phyloP scores from a whole-genome alignment of 2,888 invertebrate species.

The Caenorhabditis sp. region DNA sequence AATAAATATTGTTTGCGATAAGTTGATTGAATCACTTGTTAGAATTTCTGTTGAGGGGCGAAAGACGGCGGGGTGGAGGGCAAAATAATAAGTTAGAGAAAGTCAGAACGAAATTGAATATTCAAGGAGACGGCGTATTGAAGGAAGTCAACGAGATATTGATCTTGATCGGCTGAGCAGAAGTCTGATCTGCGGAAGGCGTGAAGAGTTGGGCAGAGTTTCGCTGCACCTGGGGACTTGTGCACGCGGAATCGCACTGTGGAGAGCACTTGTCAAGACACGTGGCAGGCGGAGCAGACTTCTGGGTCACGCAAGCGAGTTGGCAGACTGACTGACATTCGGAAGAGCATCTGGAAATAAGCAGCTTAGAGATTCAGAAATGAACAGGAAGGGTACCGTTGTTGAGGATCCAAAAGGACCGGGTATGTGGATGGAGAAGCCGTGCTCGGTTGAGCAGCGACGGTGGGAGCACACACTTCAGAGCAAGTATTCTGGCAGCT shows the following conservation, averaged over 20 bases:
- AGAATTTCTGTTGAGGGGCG: background rate
- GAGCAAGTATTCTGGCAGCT: slow-evolving; percentile 59
- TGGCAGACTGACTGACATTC: slow-evolving; percentile 67
- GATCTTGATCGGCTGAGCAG: slow-evolving; percentile 31
- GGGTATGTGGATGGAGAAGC: slow-evolving; percentile 57
- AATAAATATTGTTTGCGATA: slow-evolving; percentile 7
- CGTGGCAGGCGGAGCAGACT: slow-evolving; percentile 49
- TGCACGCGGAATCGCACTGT: slow-evolving; percentile 62
- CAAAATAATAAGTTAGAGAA: slow-evolving; percentile 16
- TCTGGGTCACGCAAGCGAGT: slow-evolving; percentile 60
- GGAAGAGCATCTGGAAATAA: slow-evolving; percentile 57
- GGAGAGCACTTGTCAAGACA: slow-evolving; percentile 63
- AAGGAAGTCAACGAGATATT: slow-evolving; percentile 38
- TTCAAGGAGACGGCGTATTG: slow-evolving; percentile 16
- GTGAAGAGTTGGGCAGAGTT: slow-evolving; percentile 63
- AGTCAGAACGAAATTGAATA: slow-evolving; percentile 1
- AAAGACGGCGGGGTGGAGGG: slow-evolving; percentile 6
- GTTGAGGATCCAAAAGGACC: slow-evolving; percentile 62
- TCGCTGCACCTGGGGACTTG: slow-evolving; percentile 58
- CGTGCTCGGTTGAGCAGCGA: slow-evolving; percentile 50
- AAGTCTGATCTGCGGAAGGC: slow-evolving; percentile 17
- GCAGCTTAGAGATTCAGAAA: background rate
- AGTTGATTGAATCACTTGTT: background rate
- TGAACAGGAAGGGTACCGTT: slow-evolving; percentile 21
- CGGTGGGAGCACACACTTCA: slow-evolving; percentile 60